A percentile compares a stretch with the other conserved stretches of the same genome.
Evolutionary conservation across 2,113 vertebrate genomes (phyloP).

Genomic region (Halcyon malimbica): DNA sequence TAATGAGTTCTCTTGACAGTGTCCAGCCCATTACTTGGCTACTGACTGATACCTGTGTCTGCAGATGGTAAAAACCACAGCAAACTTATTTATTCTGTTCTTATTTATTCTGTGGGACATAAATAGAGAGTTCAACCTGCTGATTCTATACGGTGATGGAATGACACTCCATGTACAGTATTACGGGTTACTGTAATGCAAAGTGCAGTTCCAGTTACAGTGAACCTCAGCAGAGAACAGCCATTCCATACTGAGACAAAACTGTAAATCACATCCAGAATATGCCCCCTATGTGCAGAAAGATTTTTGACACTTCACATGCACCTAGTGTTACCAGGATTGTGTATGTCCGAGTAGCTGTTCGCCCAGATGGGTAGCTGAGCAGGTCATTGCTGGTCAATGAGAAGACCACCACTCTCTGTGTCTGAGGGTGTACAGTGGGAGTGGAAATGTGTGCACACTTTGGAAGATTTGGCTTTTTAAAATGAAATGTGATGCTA

Average conservation of each 20-base stretch:
- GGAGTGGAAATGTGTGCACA: background rate
- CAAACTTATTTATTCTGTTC: conserved; percentile 44
- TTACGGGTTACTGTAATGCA: background rate
- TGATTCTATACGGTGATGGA: background rate
- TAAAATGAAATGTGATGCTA: background rate
- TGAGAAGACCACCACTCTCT: background rate
- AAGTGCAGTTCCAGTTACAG: background rate
- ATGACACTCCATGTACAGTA: background rate
- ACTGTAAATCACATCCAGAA: background rate
- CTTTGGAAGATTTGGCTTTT: background rate
- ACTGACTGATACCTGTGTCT: conserved; percentile 48
- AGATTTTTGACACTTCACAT: background rate
- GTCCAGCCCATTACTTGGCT: conserved; percentile 46
- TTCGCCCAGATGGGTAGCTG: background rate
- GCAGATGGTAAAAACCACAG: conserved; percentile 49
- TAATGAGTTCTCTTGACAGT: conserved; percentile 60
- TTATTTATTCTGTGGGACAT: conserved; percentile 48
- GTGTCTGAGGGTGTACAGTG: background rate
- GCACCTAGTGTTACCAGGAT: background rate
- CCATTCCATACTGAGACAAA: background rate
- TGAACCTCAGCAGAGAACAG: background rate
- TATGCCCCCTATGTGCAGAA: background rate
- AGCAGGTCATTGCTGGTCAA: background rate
- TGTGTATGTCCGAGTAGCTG: background rate
- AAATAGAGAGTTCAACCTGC: conserved; percentile 12